These are phyloP conservation scores for Channa striata DNA, from an alignment of 2,797 vertebrate genomes.

Conservation along the genomic window DNA sequence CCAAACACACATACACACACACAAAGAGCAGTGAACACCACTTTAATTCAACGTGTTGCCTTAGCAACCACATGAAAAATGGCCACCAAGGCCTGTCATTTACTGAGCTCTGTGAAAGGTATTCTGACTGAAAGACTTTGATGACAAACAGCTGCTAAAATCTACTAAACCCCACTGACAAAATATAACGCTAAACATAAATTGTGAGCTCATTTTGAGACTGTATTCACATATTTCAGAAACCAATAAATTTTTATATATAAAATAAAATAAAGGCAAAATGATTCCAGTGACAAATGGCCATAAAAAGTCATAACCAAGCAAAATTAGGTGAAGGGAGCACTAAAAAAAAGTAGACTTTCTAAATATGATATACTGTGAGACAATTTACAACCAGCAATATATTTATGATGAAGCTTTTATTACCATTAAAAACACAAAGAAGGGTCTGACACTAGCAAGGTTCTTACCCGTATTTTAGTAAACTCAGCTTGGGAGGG, in stretches of 20 bases:
- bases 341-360: conserved; percentile 16
- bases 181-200: conserved; percentile 3
- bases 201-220: neutral
- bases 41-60: conserved; percentile 79
- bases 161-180: conserved; percentile 18
- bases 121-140: conserved; percentile 40
- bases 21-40: conserved; percentile 26
- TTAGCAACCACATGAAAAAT: conserved; percentile 81
- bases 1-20: too few species aligned
- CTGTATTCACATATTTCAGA: neutral
- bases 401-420: conserved; percentile 29
- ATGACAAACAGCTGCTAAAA: conserved; percentile 36
- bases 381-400: conserved; percentile 28
- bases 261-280: conserved; percentile 3
- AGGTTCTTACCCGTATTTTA: conserved; percentile 29
- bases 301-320: neutral
- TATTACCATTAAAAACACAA: conserved; percentile 23
- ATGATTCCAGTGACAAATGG: conserved; percentile 16
- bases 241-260: neutral
- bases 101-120: conserved; percentile 50
- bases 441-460: neutral
- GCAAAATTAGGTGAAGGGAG: conserved; percentile 19
- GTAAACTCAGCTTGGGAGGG: neutral
- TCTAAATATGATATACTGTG: conserved; percentile 19
- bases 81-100: conserved; percentile 65